Evolutionary conservation across 2,888 invertebrate genomes (phyloP).

Genomic region (Lasioglossum leucozonium): DNA sequence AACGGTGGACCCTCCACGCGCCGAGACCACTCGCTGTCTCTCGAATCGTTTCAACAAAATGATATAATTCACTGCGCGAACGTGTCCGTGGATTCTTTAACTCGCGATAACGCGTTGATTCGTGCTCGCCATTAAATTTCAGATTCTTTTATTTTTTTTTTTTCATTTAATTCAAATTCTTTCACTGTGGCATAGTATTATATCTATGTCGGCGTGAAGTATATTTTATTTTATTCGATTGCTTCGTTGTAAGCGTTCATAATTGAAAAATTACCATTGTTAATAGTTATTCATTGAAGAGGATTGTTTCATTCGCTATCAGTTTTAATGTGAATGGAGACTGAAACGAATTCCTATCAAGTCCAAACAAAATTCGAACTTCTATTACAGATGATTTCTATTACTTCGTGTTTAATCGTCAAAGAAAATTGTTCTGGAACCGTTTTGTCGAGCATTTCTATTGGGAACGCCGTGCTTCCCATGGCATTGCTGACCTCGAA

Average conservation of each 20-base stretch:
- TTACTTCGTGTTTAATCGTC: not conserved
- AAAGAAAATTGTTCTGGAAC: too few relatives aligned
- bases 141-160: too few relatives aligned
- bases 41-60: not conserved
- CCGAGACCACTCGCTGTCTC: not conserved
- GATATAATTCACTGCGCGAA: not conserved
- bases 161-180: too few relatives aligned
- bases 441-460: not conserved
- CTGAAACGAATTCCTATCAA: not conserved
- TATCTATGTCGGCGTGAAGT: too few relatives aligned
- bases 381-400: not conserved
- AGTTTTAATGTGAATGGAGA: not conserved
- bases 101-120: too few relatives aligned
- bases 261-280: too few relatives aligned
- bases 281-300: too few relatives aligned
- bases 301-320: too few relatives aligned
- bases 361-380: not conserved
- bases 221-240: too few relatives aligned
- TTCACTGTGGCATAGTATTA: too few relatives aligned
- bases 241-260: too few relatives aligned
- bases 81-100: not conserved
- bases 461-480: not conserved
- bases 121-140: too few relatives aligned
- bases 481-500: constrained; percentile 11
- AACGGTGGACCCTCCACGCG: not conserved